Percentiles rank a stretch among this genome's conserved stretches.
phyloP scores from a whole-genome alignment of 92 coral and sea anemone species.

The Metridium senile region DNA sequence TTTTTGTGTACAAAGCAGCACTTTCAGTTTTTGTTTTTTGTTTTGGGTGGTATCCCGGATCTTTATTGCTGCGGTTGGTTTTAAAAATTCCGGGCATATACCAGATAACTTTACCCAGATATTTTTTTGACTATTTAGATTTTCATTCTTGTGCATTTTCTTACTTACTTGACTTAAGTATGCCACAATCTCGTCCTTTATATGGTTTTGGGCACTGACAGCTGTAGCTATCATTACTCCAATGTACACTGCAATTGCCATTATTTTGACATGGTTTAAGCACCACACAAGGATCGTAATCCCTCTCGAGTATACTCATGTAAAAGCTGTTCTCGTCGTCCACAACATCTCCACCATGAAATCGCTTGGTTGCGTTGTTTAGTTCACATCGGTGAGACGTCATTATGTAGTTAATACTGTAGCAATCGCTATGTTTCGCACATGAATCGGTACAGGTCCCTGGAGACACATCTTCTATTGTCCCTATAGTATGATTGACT shows the following conservation, averaged over 20 bases:
- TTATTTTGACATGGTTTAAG: constrained; percentile 28
- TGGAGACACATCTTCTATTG: background rate
- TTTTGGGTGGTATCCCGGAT: too few relatives aligned
- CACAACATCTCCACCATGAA: background rate
- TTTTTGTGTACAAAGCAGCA: too few relatives aligned
- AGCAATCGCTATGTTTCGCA: constrained; percentile 8
- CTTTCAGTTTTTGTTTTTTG: too few relatives aligned
- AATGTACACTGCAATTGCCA: constrained; percentile 4
- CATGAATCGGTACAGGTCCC: constrained; percentile 17
- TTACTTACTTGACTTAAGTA: constrained; percentile 17
- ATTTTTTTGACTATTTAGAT: too few relatives aligned
- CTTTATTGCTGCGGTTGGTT: too few relatives aligned
- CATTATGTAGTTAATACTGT: constrained; percentile 31
- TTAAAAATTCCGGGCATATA: too few relatives aligned
- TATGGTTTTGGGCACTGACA: constrained; percentile 20
- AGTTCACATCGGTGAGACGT: constrained; percentile 14
- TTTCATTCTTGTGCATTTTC: background rate
- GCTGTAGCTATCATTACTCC: background rate
- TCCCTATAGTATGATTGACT: background rate
- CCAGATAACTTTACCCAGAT: too few relatives aligned
- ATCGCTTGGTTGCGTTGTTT: constrained; percentile 33
- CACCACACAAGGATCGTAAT: constrained; percentile 26
- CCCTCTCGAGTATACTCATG: constrained; percentile 29
- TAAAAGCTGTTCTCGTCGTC: constrained; percentile 9
- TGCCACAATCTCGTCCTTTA: constrained; percentile 5